Percentiles rank a stretch among this genome's conserved stretches.
These are phyloP conservation scores for Aspidapion aeneum DNA, from an alignment of 2,888 invertebrate species.

Conservation along the genomic window DNA sequence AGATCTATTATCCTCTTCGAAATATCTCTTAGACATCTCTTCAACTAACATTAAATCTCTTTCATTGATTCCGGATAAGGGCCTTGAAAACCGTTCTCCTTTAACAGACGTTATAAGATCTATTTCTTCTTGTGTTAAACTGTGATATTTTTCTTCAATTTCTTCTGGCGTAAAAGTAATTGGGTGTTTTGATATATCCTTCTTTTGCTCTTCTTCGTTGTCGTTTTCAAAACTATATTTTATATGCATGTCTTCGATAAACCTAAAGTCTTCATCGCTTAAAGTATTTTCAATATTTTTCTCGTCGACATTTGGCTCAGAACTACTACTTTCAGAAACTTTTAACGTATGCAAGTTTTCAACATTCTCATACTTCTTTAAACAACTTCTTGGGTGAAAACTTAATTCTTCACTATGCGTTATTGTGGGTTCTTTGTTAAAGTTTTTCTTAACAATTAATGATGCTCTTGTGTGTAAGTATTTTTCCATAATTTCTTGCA, in stretches of 20 bases:
- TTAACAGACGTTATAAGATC: slow-evolving; percentile 19
- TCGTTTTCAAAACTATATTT: too few relatives aligned
- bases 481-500: slow-evolving; percentile 30
- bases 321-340: neutral
- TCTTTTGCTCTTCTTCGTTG: too few relatives aligned
- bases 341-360: slow-evolving; percentile 11
- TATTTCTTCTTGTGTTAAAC: slow-evolving; percentile 25
- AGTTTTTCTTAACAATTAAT: slow-evolving; percentile 25
- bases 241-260: neutral
- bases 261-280: neutral
- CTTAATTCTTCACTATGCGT: too few relatives aligned
- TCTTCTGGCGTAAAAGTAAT: slow-evolving; percentile 5
- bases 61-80: slow-evolving; percentile 38
- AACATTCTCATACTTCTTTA: slow-evolving; percentile 21
- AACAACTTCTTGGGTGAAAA: slow-evolving; percentile 6
- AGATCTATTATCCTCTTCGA: neutral
- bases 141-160: slow-evolving; percentile 9
- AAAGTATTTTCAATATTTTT: neutral
- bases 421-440: slow-evolving; percentile 11
- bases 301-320: slow-evolving; percentile 1
- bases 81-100: slow-evolving; percentile 23
- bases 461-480: slow-evolving; percentile 30
- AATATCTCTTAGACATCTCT: slow-evolving; percentile 26
- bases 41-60: slow-evolving; percentile 35
- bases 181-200: neutral